These are phyloP conservation scores for Helogale parvula DNA, from an alignment of 2,113 vertebrate genomes.

Conservation along the genomic window DNA sequence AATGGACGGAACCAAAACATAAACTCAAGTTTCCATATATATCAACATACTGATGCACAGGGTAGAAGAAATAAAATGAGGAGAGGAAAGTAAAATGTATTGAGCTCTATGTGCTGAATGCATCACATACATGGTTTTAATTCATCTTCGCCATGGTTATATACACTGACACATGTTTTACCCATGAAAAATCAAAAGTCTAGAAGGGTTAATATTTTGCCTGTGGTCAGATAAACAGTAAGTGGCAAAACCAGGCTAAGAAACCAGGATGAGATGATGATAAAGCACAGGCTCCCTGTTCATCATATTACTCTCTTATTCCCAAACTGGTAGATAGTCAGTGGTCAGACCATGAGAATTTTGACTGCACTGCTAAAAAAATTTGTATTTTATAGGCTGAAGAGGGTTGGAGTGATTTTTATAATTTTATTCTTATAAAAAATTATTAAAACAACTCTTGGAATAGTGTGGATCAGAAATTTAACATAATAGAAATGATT, in stretches of 20 bases:
- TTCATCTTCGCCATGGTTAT: not conserved
- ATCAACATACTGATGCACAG: not conserved
- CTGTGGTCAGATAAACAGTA: not conserved
- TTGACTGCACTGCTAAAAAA: not conserved
- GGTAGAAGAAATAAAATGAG: not conserved
- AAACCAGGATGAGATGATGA: not conserved
- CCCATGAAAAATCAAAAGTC: not conserved
- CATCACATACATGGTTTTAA: not conserved
- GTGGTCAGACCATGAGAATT: not conserved
- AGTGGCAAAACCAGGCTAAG: not conserved
- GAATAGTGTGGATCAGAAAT: not conserved
- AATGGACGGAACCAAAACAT: not conserved
- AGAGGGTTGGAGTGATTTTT: not conserved
- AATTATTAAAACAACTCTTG: not conserved
- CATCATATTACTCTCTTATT: not conserved
- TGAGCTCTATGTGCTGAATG: not conserved
- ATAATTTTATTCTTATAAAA: not conserved
- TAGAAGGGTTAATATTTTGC: not conserved
- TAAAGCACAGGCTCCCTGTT: not conserved
- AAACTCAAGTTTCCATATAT: not conserved
- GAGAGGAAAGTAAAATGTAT: not conserved
- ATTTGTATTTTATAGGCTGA: not conserved
- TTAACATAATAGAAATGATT: not conserved
- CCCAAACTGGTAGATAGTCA: not conserved
- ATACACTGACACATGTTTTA: not conserved